Evolutionary conservation across 2,797 vertebrate species (phyloP).

Genomic region (Eleutherodactylus coqui): DNA sequence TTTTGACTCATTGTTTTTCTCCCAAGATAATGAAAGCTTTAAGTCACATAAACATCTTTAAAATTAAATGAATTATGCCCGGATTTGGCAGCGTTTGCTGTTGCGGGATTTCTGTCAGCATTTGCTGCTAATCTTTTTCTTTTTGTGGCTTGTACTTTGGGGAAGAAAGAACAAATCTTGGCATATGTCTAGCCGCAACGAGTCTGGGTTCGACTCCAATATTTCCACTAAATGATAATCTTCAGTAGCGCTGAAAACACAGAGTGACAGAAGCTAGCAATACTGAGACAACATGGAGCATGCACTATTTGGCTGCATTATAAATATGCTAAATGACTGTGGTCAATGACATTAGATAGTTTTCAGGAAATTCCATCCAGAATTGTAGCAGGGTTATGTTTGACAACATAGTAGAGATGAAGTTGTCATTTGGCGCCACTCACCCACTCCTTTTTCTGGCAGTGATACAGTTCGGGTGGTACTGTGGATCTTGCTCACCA

Average conservation of each 20-base stretch:
- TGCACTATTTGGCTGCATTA: not conserved
- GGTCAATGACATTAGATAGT: not conserved
- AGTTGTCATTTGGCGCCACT: not conserved
- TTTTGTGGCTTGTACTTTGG: constrained; percentile 33
- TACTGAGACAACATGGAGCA: not conserved
- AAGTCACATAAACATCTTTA: constrained; percentile 46
- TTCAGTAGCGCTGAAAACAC: constrained; percentile 25
- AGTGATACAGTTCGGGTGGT: not conserved
- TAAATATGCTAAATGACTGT: not conserved
- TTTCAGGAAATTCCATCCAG: not conserved
- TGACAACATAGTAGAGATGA: not conserved
- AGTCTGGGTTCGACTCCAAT: constrained; percentile 12
- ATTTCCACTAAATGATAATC: constrained; percentile 29
- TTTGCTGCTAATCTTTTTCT: constrained; percentile 38
- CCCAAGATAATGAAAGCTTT: constrained; percentile 46
- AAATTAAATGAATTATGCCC: constrained; percentile 56
- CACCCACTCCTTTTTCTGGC: too few species aligned
- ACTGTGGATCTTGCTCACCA: not conserved
- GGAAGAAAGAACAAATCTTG: constrained; percentile 36
- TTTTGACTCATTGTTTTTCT: constrained; percentile 38
- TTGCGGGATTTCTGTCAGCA: constrained; percentile 35
- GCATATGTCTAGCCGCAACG: constrained; percentile 3
- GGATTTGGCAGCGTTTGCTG: constrained; percentile 33
- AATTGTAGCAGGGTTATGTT: not conserved
- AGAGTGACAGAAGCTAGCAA: not conserved